Conservation (phyloP, 2,888 invertebrate genomes). For the Dione vanillae region DNA sequence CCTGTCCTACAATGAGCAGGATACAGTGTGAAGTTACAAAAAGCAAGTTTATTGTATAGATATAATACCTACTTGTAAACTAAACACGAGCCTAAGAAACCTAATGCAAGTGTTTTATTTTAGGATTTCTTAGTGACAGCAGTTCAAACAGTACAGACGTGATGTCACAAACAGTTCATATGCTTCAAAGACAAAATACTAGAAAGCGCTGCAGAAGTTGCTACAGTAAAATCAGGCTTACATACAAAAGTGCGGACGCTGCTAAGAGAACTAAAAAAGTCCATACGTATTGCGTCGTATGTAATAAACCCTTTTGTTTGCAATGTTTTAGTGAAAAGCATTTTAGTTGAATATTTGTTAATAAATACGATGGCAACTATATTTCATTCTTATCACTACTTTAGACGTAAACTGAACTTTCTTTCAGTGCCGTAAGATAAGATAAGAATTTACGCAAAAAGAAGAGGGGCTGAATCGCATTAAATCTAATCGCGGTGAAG, state of each 20-base stretch:
- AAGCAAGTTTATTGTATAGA: too few relatives aligned
- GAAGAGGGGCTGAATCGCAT: too few relatives aligned
- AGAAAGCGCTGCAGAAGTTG: slow-evolving; percentile 44
- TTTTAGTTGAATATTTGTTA: not conserved
- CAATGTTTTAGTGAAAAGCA: slow-evolving; percentile 46
- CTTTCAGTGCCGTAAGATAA: too few relatives aligned
- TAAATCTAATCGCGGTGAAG: too few relatives aligned
- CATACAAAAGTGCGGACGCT: slow-evolving; percentile 38
- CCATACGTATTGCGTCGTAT: slow-evolving; percentile 41
- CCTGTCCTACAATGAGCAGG: too few relatives aligned
- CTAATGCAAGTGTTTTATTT: slow-evolving; percentile 22
- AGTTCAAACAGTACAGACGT: too few relatives aligned
- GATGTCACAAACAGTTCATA: not conserved
- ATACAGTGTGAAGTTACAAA: too few relatives aligned
- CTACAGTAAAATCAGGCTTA: slow-evolving; percentile 41
- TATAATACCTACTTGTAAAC: too few relatives aligned
- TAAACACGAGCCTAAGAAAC: slow-evolving; percentile 1
- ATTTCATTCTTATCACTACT: too few relatives aligned
- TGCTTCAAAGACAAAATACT: slow-evolving; percentile 32
- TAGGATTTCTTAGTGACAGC: not conserved
- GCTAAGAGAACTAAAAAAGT: slow-evolving; percentile 44
- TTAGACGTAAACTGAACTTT: too few relatives aligned
- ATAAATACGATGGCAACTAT: not conserved
- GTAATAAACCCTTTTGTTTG: slow-evolving; percentile 43
- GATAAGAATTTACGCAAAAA: too few relatives aligned